These are phyloP conservation scores for Trinorchestia longiramus DNA, from an alignment of 1,140 invertebrate genomes.

Conservation along the genomic window DNA sequence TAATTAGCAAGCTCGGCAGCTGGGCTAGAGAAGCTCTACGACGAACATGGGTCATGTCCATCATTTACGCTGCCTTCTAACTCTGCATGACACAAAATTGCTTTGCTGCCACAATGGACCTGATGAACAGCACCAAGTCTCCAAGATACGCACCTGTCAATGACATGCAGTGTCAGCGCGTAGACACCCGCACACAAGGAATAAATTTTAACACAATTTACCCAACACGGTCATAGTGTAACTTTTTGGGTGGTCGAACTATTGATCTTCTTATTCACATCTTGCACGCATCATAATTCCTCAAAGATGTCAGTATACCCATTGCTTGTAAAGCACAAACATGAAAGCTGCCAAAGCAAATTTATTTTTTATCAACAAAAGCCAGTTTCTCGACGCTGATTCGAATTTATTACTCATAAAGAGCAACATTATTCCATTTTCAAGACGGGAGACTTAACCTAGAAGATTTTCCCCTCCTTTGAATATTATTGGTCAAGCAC, in stretches of 20 bases:
- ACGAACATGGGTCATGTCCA: neutral
- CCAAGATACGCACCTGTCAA: neutral
- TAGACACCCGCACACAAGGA: no score
- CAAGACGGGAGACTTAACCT: neutral
- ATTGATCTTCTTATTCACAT: no score
- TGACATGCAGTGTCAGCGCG: neutral
- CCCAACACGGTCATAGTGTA: no score
- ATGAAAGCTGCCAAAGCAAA: neutral
- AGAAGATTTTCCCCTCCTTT: neutral
- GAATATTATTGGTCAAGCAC: neutral
- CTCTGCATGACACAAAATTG: neutral
- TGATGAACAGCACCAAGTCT: neutral
- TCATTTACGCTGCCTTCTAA: neutral
- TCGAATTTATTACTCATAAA: neutral
- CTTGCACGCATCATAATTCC: no score
- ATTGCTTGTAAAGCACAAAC: neutral
- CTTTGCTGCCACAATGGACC: neutral
- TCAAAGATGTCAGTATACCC: neutral
- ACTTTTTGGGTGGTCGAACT: neutral
- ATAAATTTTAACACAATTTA: no score
- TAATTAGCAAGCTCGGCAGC: neutral
- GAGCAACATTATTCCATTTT: neutral
- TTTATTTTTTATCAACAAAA: slow-evolving; percentile 3
- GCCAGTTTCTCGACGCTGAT: slow-evolving; percentile 2
- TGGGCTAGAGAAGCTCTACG: neutral